Evolutionary conservation across 2,113 vertebrate species (phyloP).

Genomic region (Tragelaphus scriptus): DNA sequence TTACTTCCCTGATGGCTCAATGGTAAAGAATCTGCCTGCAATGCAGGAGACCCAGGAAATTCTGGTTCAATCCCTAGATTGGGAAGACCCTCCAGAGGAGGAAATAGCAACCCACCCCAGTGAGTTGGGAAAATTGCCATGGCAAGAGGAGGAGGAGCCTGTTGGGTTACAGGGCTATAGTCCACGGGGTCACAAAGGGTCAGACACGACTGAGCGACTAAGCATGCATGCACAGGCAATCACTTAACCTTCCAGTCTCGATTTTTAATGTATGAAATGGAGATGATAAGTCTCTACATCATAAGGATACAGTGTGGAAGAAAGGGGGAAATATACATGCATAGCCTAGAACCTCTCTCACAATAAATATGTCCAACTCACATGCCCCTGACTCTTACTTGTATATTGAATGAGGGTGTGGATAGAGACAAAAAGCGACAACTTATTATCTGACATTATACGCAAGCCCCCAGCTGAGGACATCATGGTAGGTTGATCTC

Average conservation of each 20-base stretch:
- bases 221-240: not conserved
- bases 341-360: not conserved
- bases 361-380: not conserved
- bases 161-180: not conserved
- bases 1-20: not conserved
- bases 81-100: not conserved
- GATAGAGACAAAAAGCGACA: not conserved
- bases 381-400: not conserved
- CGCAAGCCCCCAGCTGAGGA: not conserved
- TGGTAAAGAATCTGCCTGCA: not conserved
- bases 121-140: not conserved
- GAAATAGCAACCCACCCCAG: not conserved
- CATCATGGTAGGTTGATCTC: not conserved
- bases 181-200: not conserved
- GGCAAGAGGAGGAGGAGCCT: not conserved
- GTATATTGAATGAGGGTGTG: not conserved
- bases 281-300: not conserved
- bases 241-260: not conserved
- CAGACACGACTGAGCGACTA: fast-evolving
- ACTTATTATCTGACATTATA: not conserved
- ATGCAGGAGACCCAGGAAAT: not conserved
- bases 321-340: not conserved
- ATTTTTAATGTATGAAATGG: not conserved
- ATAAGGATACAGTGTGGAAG: not conserved
- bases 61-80: too few species aligned